These are phyloP conservation scores for Hydrolagus colliei DNA, from an alignment of 2,797 vertebrate species.

Conservation along the genomic window DNA sequence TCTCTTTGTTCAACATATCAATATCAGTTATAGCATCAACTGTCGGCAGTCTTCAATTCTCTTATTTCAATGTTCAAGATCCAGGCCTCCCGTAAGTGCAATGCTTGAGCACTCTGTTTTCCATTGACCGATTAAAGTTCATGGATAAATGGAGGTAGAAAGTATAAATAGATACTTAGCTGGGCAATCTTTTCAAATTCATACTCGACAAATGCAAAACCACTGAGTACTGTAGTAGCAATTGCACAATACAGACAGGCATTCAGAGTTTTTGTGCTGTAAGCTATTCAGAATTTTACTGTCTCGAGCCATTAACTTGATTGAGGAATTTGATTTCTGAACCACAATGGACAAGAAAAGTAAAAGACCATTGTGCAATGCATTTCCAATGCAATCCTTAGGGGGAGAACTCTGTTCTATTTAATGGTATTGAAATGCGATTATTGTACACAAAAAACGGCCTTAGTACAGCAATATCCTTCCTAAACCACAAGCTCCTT, in stretches of 20 bases:
- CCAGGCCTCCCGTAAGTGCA: too few species aligned
- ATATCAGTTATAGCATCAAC: too few species aligned
- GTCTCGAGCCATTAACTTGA: background rate
- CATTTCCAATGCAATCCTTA: background rate
- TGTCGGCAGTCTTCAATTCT: too few species aligned
- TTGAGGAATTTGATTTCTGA: background rate
- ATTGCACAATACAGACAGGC: background rate
- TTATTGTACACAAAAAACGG: background rate
- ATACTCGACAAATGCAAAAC: too few species aligned
- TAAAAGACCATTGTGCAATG: background rate
- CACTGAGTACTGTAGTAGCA: background rate
- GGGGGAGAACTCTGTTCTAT: background rate
- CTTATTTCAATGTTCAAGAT: too few species aligned
- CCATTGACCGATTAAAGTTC: too few species aligned
- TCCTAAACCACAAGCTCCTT: background rate
- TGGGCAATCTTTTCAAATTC: background rate
- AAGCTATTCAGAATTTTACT: slow-evolving; percentile 5
- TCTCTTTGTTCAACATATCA: too few species aligned
- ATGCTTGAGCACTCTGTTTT: too few species aligned
- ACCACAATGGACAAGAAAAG: background rate
- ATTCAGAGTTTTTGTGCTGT: background rate
- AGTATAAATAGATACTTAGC: background rate
- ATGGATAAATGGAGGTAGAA: too few species aligned
- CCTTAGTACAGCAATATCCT: background rate
- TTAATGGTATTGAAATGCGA: background rate